Evolutionary conservation across 2,888 invertebrate genomes (phyloP).

Genomic region (Apodemia mormo): DNA sequence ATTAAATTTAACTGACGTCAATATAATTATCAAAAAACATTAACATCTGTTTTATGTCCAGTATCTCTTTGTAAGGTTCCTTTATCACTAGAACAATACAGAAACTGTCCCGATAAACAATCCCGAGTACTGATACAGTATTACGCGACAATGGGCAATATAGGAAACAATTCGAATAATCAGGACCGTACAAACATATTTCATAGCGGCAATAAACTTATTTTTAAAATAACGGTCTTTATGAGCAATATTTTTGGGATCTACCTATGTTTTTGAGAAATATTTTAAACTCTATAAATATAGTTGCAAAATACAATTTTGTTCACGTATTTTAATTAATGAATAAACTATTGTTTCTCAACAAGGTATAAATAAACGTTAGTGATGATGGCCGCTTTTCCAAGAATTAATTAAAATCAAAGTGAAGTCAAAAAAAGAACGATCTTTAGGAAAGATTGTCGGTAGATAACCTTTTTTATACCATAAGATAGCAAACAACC

Average conservation of each 20-base stretch:
- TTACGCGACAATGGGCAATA: background rate
- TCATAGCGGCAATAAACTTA: conserved; percentile 5
- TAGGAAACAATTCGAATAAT: background rate
- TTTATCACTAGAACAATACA: background rate
- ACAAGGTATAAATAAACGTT: background rate
- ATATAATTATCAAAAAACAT: background rate
- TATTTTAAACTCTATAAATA: background rate
- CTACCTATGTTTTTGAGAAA: background rate
- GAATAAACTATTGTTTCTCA: background rate
- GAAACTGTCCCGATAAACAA: background rate
- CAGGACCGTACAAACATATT: conserved; percentile 4
- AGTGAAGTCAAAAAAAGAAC: background rate
- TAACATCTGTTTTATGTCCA: background rate
- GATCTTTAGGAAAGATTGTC: no score
- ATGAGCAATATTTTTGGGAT: background rate
- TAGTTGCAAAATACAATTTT: background rate
- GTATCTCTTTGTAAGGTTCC: background rate
- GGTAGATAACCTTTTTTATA: no score
- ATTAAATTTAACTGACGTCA: background rate
- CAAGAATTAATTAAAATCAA: background rate
- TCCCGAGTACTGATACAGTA: background rate
- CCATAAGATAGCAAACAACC: no score
- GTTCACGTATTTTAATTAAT: background rate
- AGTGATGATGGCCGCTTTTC: background rate
- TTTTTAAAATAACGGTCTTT: conserved; percentile 11